Conservation (phyloP, 2,888 invertebrate species). For the Elegia similella region DNA sequence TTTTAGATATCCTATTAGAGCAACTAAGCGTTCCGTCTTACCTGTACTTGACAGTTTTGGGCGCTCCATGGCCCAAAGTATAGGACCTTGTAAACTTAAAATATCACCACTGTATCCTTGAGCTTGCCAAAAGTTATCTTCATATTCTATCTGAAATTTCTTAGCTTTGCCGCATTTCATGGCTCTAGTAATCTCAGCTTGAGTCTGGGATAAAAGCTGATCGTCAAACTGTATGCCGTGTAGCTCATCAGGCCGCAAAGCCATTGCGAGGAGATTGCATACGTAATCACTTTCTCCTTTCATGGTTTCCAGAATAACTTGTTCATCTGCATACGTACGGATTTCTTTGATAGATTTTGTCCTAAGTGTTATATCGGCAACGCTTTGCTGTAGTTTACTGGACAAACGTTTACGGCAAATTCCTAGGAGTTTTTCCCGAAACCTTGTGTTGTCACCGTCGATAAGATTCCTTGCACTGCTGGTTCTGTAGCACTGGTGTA, state of each 20-base stretch:
- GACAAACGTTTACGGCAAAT: conserved; percentile 57
- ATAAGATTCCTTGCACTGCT: conserved; percentile 56
- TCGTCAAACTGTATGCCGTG: conserved; percentile 54
- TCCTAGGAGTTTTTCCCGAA: conserved; percentile 64
- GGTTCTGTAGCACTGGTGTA: conserved; percentile 68
- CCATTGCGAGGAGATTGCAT: conserved; percentile 68
- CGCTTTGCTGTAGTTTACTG: conserved; percentile 53
- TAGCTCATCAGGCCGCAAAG: conserved; percentile 66
- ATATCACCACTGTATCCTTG: conserved; percentile 71
- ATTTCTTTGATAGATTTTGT: conserved; percentile 59
- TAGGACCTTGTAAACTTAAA: conserved; percentile 66
- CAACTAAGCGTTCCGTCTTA: conserved; percentile 44
- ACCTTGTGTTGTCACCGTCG: conserved; percentile 59
- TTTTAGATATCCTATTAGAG: conserved; percentile 59
- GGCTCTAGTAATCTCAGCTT: conserved; percentile 34
- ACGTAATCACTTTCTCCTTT: conserved; percentile 64
- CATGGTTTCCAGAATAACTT: conserved; percentile 63
- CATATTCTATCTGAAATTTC: conserved; percentile 63
- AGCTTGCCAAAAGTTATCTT: conserved; percentile 59
- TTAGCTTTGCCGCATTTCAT: conserved; percentile 53
- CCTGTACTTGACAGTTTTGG: conserved; percentile 57
- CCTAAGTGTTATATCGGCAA: conserved; percentile 56
- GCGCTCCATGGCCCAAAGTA: conserved; percentile 71
- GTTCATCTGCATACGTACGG: conserved; percentile 51
- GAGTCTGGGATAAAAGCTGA: conserved; percentile 45